Evolutionary conservation across 2,797 vertebrate species (phyloP).

Genomic region (Characodon lateralis): DNA sequence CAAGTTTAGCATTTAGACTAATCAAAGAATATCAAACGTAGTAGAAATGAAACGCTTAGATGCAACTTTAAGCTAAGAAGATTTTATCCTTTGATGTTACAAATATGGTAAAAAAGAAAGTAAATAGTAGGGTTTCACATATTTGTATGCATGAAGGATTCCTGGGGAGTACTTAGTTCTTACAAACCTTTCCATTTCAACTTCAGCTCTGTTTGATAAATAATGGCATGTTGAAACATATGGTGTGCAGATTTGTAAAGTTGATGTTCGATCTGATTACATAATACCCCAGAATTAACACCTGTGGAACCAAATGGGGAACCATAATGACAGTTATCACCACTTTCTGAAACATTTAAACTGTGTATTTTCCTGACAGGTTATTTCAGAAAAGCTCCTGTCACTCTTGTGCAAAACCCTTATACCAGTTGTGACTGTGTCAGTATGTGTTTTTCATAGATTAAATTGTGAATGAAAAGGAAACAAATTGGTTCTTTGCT

Average conservation of each 20-base stretch:
- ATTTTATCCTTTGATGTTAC: neutral
- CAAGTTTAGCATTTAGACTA: neutral
- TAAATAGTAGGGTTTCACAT: neutral
- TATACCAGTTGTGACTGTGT: neutral
- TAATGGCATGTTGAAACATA: neutral
- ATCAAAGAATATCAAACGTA: neutral
- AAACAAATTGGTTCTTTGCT: too few species aligned
- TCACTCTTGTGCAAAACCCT: neutral
- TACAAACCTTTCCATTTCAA: neutral
- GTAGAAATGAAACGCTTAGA: neutral
- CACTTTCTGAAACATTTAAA: too few species aligned
- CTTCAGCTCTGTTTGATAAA: neutral
- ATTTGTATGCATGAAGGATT: neutral
- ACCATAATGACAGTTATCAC: constrained; percentile 20
- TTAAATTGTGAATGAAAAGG: too few species aligned
- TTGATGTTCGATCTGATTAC: too few species aligned
- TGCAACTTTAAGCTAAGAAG: neutral
- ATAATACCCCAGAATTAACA: too few species aligned
- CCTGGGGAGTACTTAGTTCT: neutral
- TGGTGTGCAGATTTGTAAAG: neutral
- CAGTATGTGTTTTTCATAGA: too few species aligned
- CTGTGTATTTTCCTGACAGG: too few species aligned
- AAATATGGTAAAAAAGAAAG: neutral
- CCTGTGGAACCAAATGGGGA: constrained; percentile 1
- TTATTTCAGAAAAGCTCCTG: too few species aligned